Conservation (phyloP, 2,113 vertebrate species). For the Aldabrachelys gigantea region DNA sequence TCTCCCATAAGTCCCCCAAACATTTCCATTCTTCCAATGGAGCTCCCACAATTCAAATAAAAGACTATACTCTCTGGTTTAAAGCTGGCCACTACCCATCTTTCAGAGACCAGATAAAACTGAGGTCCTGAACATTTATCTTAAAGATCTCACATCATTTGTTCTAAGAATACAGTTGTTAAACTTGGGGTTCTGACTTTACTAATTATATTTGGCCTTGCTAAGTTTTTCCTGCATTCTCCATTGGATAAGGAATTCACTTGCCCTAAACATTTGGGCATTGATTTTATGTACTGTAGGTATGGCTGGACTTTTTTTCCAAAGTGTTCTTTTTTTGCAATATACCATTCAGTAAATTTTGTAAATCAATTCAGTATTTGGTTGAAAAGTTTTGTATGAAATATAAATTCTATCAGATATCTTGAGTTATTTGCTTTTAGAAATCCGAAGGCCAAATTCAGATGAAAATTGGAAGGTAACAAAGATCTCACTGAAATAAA, state of each 20-base stretch:
- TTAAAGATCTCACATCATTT: background rate
- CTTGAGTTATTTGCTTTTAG: background rate
- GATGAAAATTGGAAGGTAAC: background rate
- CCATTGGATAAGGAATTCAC: background rate
- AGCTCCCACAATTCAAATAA: background rate
- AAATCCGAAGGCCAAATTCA: no score
- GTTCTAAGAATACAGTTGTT: background rate
- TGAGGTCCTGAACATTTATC: background rate
- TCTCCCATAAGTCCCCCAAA: fast-evolving
- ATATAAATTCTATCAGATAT: background rate
- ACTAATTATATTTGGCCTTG: background rate
- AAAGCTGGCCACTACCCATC: background rate
- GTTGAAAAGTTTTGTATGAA: background rate
- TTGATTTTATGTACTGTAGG: background rate
- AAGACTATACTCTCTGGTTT: background rate
- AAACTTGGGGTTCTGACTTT: background rate
- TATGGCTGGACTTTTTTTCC: no score
- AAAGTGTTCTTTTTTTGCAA: background rate
- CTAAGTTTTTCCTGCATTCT: background rate
- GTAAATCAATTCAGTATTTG: background rate
- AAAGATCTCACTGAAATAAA: background rate
- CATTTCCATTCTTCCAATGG: background rate
- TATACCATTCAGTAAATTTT: background rate
- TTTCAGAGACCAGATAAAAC: background rate
- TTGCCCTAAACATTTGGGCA: background rate